Evolutionary conservation across 2,888 invertebrate genomes (phyloP), one percentile per base, ranked within the genome.

Genomic region (Dinocampus coccinellae): DNA sequence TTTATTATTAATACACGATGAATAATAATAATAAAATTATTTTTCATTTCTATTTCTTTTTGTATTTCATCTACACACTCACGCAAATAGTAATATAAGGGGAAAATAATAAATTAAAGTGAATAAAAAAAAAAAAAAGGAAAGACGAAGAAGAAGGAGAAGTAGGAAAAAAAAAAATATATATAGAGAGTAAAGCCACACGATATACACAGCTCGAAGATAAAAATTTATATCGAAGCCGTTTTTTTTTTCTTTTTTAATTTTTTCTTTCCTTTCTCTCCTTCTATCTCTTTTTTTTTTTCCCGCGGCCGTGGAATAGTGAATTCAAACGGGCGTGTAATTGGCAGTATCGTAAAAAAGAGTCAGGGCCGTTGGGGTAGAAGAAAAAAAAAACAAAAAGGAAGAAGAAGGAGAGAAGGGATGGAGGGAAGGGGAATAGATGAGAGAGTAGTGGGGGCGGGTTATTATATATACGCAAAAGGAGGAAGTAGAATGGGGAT

Each of bases 301-400:
- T 57, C 11, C 26, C 29, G 57, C 26, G 62, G 72, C 81, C 79
- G 81, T 77, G 80, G 81, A 83, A 84, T 83, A 85, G 85, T 85
- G 86, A 86, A 86, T 86, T 85, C 86, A 87, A 87, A 87, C 85
- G 84, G 81, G 84, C 87, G 86, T 87, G 85, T 87, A 87, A 87
- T 87, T 87, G 87, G 87, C 83, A 87, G 86, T 87, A 86, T 87
- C 87, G 85, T 87, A 86, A 87, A 87, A 84, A 86, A 82, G 79
- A 82, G 80, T 81, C 80, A 79, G 79, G 78, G 79, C 80, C 77
- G 76, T 75, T 76, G 77, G 66, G 70, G 74, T 66, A 74, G 70
- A 73, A 73, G 75, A 77, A 70, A 66, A 75, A 71, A 42, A 64
- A 47, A 2, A 29, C 33, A 58, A 76, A 53, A 67, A 71, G 57